Base-by-base conservation (phyloP, 2,888 invertebrate species). In the Taphrorychus bicolor region DNA sequence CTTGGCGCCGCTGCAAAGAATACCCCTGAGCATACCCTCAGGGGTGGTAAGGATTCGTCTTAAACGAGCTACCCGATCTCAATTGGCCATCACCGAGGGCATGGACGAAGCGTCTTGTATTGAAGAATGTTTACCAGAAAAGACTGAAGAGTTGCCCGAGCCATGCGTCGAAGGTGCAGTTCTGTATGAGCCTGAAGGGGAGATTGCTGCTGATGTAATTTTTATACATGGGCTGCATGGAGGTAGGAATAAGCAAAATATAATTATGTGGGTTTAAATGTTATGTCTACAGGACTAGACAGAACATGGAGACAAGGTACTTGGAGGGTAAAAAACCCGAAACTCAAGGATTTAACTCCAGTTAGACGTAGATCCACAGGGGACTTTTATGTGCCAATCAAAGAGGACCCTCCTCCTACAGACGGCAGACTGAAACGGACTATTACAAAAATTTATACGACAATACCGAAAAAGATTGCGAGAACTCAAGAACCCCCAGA, bases 201-300 rank as follows among this genome's bases (percentile, higher is more conserved):
- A 75, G 19, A 74, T 78, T 16, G 69, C 69, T 3, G 86, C 86
- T 1, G 95, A 95, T 77, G 87, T 95, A 18, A 87, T 95, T 17
- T 93, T 95, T 76, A 88, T 95, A 0, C 95, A 95, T 76, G 95
- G 93, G 2, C 82, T 93, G 0, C 88, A 90, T 76, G 93, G 91
- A 0, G 93, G 93, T 71, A 65, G 60, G 69, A 42, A 11, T 56
- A 3, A 18, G 23, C 22, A n/a, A n/a, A n/a, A n/a, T n/a, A n/a
- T n/a, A n/a, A n/a, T n/a, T n/a, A n/a, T n/a, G n/a, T n/a, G n/a
- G n/a, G n/a, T 7, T 21, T 59, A 23, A 24, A 17, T 45, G 1
- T 3, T 11, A 32, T 32, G 9, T 32, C 23, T 52, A n/a, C 22
- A 70, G 71, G 71, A 17, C n/a, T 71, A 11, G 71, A 88, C 17